Percentiles rank a stretch among this genome's conserved stretches.
Conservation (phyloP, 2,888 invertebrate genomes). For the Andrena trimmerana region DNA sequence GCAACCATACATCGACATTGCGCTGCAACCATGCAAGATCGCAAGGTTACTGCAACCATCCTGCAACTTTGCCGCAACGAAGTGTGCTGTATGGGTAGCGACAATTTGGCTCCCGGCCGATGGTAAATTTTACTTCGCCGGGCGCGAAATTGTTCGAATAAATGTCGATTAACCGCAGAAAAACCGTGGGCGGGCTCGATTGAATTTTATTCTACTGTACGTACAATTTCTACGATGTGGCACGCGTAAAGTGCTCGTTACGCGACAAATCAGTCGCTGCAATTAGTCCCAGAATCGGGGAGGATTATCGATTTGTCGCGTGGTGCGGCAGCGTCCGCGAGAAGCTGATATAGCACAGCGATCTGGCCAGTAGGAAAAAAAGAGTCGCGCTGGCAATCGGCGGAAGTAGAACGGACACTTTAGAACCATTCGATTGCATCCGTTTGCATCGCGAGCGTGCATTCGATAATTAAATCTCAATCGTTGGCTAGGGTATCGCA, state of each 20-base stretch:
- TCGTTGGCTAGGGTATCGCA: constrained; percentile 4
- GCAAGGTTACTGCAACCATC: too few relatives aligned
- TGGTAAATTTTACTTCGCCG: not conserved
- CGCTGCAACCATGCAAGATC: too few relatives aligned
- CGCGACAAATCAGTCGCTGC: constrained; percentile 11
- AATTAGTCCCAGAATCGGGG: not conserved
- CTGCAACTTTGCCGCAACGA: too few relatives aligned
- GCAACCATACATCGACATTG: too few relatives aligned
- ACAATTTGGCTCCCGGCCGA: not conserved
- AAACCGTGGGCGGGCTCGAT: not conserved
- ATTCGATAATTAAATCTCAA: constrained; percentile 29
- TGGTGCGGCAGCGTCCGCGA: not conserved
- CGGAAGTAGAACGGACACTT: constrained; percentile 12
- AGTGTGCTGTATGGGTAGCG: too few relatives aligned
- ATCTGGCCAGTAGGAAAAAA: not conserved
- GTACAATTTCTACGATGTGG: not conserved
- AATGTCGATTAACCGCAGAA: not conserved
- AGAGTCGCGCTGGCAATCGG: not conserved
- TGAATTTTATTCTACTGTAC: not conserved
- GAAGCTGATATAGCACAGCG: not conserved
- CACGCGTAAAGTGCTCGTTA: not conserved
- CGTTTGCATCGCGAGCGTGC: constrained; percentile 7
- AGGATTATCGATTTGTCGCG: not conserved
- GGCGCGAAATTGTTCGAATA: constrained; percentile 8
- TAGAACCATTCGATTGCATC: not conserved